These are phyloP conservation scores for Drosophila nebulosa DNA, from an alignment of 1,140 invertebrate species.

Conservation along the genomic window DNA sequence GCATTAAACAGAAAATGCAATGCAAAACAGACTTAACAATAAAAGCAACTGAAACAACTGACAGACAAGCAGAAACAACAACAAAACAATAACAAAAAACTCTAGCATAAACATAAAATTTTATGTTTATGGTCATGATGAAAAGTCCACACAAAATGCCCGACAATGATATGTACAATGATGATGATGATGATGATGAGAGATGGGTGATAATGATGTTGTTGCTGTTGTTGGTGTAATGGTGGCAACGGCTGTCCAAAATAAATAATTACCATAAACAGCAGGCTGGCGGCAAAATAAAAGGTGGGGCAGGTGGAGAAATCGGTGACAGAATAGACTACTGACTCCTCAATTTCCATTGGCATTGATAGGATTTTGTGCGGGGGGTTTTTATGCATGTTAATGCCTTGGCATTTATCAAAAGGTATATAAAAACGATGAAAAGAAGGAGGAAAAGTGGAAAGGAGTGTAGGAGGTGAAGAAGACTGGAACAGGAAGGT, in stretches of 20 bases:
- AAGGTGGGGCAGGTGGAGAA: neutral
- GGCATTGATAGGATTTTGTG: slow-evolving; percentile 23
- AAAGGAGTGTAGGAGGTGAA: no score
- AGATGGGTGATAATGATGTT: neutral
- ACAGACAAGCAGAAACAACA: slow-evolving; percentile 23
- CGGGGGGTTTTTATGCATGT: slow-evolving; percentile 40
- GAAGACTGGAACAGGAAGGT: neutral
- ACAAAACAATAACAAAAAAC: no score
- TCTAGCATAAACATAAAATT: slow-evolving; percentile 72
- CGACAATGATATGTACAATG: slow-evolving; percentile 34
- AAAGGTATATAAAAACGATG: slow-evolving; percentile 30
- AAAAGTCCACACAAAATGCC: slow-evolving; percentile 33
- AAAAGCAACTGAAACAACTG: slow-evolving; percentile 32
- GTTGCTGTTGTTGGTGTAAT: neutral
- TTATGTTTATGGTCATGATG: slow-evolving; percentile 75
- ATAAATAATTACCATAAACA: slow-evolving; percentile 80
- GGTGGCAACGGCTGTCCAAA: slow-evolving; percentile 64
- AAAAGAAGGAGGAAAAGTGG: neutral
- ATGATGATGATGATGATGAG: neutral
- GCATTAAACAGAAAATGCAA: slow-evolving; percentile 26
- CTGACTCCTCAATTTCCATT: neutral
- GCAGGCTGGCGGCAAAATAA: slow-evolving; percentile 37
- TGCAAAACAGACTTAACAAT: slow-evolving; percentile 52
- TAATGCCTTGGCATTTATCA: slow-evolving; percentile 72
- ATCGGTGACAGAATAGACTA: neutral